A percentile compares a stretch with the other conserved stretches of the same genome.
Evolutionary conservation across 2,888 invertebrate genomes (phyloP).

Genomic region (Neoascia interrupta): DNA sequence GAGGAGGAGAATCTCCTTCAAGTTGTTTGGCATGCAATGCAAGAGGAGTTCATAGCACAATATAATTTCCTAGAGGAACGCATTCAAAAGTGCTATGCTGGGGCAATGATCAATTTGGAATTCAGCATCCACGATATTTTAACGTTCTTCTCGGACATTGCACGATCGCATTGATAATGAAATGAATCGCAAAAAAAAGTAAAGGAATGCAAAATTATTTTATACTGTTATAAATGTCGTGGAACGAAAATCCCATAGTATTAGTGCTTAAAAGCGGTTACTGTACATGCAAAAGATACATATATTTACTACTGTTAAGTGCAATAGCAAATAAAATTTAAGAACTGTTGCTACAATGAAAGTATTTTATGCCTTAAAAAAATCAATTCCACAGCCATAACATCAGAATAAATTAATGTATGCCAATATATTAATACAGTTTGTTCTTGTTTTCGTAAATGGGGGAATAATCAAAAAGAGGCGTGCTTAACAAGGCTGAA

Average conservation of each 20-base stretch:
- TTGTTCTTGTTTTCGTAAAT: no score
- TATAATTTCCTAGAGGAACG: conserved; percentile 95
- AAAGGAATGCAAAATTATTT: no score
- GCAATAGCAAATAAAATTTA: conserved; percentile 73
- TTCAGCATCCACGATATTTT: conserved; percentile 97
- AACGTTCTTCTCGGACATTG: conserved; percentile 98
- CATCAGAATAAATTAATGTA: no score
- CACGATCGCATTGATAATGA: conserved; percentile 89
- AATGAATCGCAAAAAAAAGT: conserved; percentile 15
- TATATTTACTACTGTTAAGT: conserved; percentile 75
- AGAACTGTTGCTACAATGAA: conserved; percentile 22
- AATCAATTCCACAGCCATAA: no score
- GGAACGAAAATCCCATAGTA: conserved; percentile 39
- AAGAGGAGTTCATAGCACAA: conserved; percentile 98
- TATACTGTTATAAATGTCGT: conserved; percentile 48
- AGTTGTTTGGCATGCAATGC: conserved; percentile 99
- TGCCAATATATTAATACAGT: no score
- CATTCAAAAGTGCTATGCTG: conserved; percentile 97
- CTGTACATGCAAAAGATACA: conserved; percentile 38
- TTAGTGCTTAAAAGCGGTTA: conserved; percentile 56
- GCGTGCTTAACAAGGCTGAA: no score
- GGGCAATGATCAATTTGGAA: conserved; percentile 94
- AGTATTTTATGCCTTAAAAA: no score
- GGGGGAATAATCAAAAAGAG: no score
- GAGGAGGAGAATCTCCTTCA: conserved; percentile 94